phyloP scores from a whole-genome alignment of 1,140 invertebrate genomes.

The Sinonovacula constricta region DNA sequence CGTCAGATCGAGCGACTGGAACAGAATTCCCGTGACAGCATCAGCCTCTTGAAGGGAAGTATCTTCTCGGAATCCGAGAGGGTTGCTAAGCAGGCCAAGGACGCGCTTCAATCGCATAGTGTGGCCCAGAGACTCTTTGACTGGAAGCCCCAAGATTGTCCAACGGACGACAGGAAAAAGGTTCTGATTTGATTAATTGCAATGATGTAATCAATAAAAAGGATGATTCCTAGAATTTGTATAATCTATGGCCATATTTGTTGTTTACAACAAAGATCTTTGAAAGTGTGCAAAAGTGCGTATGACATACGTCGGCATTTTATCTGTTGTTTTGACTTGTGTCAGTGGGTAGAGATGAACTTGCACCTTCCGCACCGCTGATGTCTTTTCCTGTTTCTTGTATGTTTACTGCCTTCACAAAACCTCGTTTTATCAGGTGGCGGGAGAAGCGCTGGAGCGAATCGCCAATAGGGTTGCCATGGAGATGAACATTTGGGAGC shows the following conservation, averaged over 20 bases:
- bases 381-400: too few species aligned
- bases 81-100: slow-evolving; percentile 14
- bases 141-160: slow-evolving; percentile 22
- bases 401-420: too few species aligned
- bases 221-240: too few species aligned
- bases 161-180: slow-evolving; percentile 31
- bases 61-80: slow-evolving; percentile 23
- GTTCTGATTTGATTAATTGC: too few species aligned
- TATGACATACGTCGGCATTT: too few species aligned
- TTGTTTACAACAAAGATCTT: too few species aligned
- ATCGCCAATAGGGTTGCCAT: slow-evolving; percentile 52
- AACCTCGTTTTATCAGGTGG: slow-evolving; percentile 20
- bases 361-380: too few species aligned
- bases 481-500: slow-evolving; percentile 66
- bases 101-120: slow-evolving; percentile 15
- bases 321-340: too few species aligned
- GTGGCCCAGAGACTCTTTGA: slow-evolving; percentile 23
- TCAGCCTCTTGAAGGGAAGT: slow-evolving; percentile 13
- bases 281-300: too few species aligned
- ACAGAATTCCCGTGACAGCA: slow-evolving; percentile 20
- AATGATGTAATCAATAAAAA: too few species aligned
- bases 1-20: slow-evolving; percentile 28
- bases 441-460: slow-evolving; percentile 52
- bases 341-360: too few species aligned
- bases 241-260: too few species aligned